Base-by-base conservation (phyloP, 2,888 invertebrate species). In the Villa cingulata region DNA sequence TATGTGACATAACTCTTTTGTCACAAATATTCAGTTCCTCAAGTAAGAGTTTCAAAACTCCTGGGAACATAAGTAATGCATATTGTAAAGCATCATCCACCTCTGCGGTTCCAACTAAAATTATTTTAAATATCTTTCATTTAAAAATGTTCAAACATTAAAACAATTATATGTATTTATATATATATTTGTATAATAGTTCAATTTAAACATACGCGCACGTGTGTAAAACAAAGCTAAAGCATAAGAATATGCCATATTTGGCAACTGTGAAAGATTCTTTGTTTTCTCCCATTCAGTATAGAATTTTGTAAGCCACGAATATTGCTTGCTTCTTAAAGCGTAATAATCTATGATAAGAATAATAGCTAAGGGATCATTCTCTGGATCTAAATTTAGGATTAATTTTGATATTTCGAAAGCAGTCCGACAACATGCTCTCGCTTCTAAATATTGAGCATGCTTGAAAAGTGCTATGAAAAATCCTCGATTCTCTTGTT, bases 401-500 rank as follows among this genome's bases (percentile, higher is more conserved):
- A 91, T 70, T 40, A 90, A 66, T 68, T 91, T 91, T 62, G 85
- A 83, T 55, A 88, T 77, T 66, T 92, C 90, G 55, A 91, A 71
- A n/a, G 90, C 84, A 2, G 91, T 90, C 53, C 88, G 75, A 59
- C 83, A 81, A 65, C 88, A 89, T 6, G 88, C 86, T 53, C 85
- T 73, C 51, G 81, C 81, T 27, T 86, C 84, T 47, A 89, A 76
- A 61, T 83, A 85, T 48, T 76, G 73, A 51, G 89, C 71, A 63
- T 89, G 87, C 59, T 85, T 85, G 63, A 89, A 89, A 20, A 91
- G 66, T 0, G 86, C 80, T 48, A 90, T 76, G 62, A 79, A 90
- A 53, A 91, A 74, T 5, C 84, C 75, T 54, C 87, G 78, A 70
- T 91, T 91, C 65, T 89, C 88, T 62, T 84, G 84, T 53, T 78